phyloP scores from a whole-genome alignment of 2,888 invertebrate genomes.

The Paralinhomoeus sp. region DNA sequence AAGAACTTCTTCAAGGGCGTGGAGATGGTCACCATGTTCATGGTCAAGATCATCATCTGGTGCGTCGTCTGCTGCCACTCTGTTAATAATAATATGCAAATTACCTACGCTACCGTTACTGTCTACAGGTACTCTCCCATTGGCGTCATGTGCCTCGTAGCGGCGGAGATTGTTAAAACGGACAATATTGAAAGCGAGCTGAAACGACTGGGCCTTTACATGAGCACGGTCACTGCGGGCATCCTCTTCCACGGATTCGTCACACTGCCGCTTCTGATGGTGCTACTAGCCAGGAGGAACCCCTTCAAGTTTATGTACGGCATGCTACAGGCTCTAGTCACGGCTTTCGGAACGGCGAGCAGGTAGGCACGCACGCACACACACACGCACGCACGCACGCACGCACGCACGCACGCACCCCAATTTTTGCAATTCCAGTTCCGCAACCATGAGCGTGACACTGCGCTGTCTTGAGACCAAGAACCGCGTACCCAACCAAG shows the following conservation, averaged over 20 bases:
- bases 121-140: constrained; percentile 7
- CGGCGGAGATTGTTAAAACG: constrained; percentile 17
- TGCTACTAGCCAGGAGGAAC: constrained; percentile 17
- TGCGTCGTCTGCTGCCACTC: constrained; percentile 23
- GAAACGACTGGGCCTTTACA: neutral
- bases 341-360: constrained; percentile 23
- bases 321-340: constrained; percentile 21
- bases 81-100: too few relatives aligned
- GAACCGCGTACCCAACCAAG: constrained; percentile 50
- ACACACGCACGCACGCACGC: neutral
- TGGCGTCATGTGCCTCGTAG: constrained; percentile 7
- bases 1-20: constrained; percentile 32
- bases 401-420: neutral
- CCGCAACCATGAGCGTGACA: constrained; percentile 66
- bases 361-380: constrained; percentile 4
- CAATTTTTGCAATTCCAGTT: constrained; percentile 42
- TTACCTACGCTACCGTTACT: too few relatives aligned
- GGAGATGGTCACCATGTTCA: constrained; percentile 79
- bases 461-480: constrained; percentile 57
- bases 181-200: constrained; percentile 11
- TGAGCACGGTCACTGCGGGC: constrained; percentile 19
- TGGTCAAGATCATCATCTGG: constrained; percentile 88
- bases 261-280: constrained; percentile 17
- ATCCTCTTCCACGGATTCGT: constrained; percentile 16
- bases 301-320: constrained; percentile 18